A percentile compares a stretch with the other conserved stretches of the same genome.
These are phyloP conservation scores for Trachurus trachurus DNA, from an alignment of 2,797 vertebrate genomes.

Conservation along the genomic window DNA sequence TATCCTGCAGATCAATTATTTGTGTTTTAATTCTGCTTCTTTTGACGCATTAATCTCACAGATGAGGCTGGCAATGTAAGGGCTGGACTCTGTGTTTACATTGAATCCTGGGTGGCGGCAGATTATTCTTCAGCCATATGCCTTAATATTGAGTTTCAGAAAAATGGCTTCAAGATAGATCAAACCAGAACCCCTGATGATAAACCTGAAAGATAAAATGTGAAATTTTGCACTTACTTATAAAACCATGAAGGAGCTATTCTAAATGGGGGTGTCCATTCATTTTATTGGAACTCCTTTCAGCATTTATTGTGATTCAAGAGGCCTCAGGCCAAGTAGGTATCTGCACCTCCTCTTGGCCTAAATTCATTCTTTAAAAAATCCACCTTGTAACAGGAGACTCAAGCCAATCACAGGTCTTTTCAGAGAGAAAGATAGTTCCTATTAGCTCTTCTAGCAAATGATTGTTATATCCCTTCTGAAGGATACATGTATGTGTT, in stretches of 20 bases:
- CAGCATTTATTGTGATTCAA: not conserved
- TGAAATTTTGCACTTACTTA: not conserved
- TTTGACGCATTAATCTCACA: conserved; percentile 2
- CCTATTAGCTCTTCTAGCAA: not conserved
- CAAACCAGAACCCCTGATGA: not conserved
- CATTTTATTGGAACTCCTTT: not conserved
- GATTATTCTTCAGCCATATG: conserved; percentile 1
- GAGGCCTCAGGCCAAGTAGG: not conserved
- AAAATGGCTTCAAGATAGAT: conserved; percentile 23
- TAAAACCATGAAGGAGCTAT: conserved; percentile 22
- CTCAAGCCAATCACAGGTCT: not conserved
- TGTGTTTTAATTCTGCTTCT: not conserved
- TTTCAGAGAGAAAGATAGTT: not conserved
- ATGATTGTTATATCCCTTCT: not conserved
- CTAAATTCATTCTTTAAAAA: not conserved
- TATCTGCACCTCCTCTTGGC: not conserved
- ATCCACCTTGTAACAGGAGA: not conserved
- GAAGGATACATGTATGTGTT: not conserved
- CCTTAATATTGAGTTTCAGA: conserved; percentile 46
- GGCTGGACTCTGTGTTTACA: conserved; percentile 12
- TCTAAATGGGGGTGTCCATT: not conserved
- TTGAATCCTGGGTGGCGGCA: not conserved
- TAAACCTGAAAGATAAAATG: not conserved
- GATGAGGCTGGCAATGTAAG: not conserved
- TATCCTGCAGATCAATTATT: not conserved